Conservation (phyloP, 2,888 invertebrate species). For the Acrobasis suavella region DNA sequence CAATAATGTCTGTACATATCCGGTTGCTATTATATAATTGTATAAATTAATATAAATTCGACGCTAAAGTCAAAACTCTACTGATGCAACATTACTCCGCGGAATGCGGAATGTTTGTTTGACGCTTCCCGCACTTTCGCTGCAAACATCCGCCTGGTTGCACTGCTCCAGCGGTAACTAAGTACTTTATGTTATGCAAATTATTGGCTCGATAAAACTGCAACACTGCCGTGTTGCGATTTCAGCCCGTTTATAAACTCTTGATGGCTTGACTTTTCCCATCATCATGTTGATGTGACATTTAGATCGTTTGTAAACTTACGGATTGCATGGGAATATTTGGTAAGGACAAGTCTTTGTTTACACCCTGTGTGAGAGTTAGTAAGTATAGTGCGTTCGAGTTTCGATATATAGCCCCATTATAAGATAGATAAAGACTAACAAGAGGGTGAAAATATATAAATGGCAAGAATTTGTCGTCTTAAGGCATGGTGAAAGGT, state of each 20-base stretch:
- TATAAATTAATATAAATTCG: not conserved
- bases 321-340: too few relatives aligned
- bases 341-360: too few relatives aligned
- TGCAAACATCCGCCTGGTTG: slow-evolving; percentile 68
- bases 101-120: slow-evolving; percentile 75
- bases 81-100: slow-evolving; percentile 18
- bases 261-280: not conserved
- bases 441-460: too few relatives aligned
- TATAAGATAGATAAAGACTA: too few relatives aligned
- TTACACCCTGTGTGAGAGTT: too few relatives aligned
- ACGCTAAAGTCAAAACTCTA: not conserved
- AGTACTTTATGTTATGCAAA: slow-evolving; percentile 56
- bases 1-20: not conserved
- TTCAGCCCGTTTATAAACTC: slow-evolving; percentile 11
- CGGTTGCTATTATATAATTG: not conserved
- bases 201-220: slow-evolving; percentile 26
- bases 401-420: too few relatives aligned
- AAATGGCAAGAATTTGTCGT: too few relatives aligned
- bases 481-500: too few relatives aligned
- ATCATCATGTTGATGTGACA: not conserved
- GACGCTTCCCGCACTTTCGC: slow-evolving; percentile 76
- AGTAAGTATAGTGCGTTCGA: too few relatives aligned
- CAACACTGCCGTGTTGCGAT: slow-evolving; percentile 4
- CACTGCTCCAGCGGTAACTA: slow-evolving; percentile 34
- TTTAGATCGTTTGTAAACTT: not conserved